phyloP scores from a whole-genome alignment of 2,888 invertebrate genomes.

The Cryptosula pallasiana region DNA sequence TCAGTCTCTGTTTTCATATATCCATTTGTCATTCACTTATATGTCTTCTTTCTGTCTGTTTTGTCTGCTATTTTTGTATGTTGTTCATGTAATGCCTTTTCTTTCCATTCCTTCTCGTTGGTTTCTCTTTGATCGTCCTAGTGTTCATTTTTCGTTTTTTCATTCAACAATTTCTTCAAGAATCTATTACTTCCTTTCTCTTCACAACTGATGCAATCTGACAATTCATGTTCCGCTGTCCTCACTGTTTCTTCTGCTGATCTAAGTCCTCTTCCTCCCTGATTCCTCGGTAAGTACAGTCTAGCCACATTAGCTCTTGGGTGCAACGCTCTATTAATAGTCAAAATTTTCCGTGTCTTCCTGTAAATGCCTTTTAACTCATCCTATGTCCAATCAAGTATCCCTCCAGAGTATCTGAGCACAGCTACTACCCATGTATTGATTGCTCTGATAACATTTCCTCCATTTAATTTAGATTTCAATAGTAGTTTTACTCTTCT shows the following conservation, averaged over 20 bases:
- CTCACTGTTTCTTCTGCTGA: no score
- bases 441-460: slow-evolving; percentile 1
- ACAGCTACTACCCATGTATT: slow-evolving; percentile 1
- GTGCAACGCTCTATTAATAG: not conserved
- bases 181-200: not conserved
- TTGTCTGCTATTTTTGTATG: not conserved
- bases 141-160: not conserved
- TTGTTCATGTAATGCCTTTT: not conserved
- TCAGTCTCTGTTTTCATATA: not conserved
- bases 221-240: no score
- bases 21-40: no score
- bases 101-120: no score
- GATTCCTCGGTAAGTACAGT: no score
- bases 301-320: no score
- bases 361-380: not conserved
- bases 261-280: no score
- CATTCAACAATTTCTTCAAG: not conserved
- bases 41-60: not conserved
- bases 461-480: not conserved
- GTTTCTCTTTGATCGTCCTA: not conserved
- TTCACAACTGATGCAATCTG: no score
- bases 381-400: not conserved
- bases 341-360: not conserved
- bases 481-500: not conserved
- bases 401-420: slow-evolving; percentile 3